phyloP scores from a whole-genome alignment of 2,888 invertebrate genomes.

The Drepanosiphum platanoidis region DNA sequence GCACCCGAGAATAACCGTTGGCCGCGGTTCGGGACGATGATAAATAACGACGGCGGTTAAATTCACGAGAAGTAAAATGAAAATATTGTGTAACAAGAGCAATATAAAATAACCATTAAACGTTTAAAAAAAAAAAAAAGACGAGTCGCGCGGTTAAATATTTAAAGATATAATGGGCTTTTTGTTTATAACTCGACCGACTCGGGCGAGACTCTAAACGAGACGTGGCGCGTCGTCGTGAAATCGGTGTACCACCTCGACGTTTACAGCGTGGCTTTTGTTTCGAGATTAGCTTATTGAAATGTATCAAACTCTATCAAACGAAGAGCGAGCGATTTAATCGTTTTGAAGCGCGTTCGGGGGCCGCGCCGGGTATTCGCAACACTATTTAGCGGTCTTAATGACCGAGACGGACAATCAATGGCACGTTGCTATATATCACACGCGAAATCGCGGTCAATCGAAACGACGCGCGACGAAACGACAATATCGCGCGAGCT shows the following conservation, averaged over 20 bases:
- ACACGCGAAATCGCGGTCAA: background rate
- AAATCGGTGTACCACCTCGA: background rate
- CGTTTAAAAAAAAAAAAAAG: background rate
- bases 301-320: background rate
- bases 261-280: background rate
- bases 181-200: background rate
- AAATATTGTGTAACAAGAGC: too few species aligned
- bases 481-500: background rate
- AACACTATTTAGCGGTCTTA: background rate
- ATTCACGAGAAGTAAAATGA: too few species aligned
- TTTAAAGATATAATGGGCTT: too few species aligned
- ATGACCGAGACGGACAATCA: background rate
- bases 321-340: background rate
- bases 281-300: constrained; percentile 5
- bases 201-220: background rate
- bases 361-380: background rate
- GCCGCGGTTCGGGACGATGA: too few species aligned
- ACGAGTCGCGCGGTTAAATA: too few species aligned
- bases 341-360: background rate
- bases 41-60: too few species aligned
- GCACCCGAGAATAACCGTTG: too few species aligned
- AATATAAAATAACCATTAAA: too few species aligned
- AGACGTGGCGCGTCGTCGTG: background rate
- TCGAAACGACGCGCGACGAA: background rate
- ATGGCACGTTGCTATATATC: background rate